Conservation (phyloP, 2,113 vertebrate species). For the Aspidoscelis tigris region DNA sequence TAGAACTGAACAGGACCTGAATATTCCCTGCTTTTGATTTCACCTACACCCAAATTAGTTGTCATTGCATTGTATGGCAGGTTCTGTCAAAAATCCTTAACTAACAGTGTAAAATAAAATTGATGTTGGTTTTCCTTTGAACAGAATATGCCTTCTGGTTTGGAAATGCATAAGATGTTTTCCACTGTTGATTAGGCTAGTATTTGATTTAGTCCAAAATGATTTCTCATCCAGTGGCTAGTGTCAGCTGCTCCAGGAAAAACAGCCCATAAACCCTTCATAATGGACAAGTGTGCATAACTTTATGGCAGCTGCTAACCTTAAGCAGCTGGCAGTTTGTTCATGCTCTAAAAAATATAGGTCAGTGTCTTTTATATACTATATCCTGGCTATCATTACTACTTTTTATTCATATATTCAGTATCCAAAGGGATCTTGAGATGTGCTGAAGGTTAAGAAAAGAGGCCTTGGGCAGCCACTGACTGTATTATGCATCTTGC, state of each 20-base stretch:
- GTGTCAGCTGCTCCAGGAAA: constrained; percentile 20
- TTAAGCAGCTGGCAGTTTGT: constrained; percentile 32
- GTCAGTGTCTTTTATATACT: constrained; percentile 24
- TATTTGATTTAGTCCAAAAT: constrained; percentile 31
- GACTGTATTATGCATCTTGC: constrained; percentile 29
- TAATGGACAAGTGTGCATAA: constrained; percentile 18
- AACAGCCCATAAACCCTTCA: background rate
- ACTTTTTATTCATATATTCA: constrained; percentile 41
- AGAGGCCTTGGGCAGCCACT: constrained; percentile 15
- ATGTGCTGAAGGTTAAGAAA: constrained; percentile 33
- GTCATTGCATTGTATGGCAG: background rate
- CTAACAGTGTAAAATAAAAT: background rate
- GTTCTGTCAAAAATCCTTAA: background rate
- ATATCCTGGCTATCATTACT: background rate
- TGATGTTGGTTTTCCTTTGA: background rate
- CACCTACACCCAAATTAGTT: background rate
- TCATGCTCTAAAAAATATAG: constrained; percentile 36
- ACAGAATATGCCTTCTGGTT: background rate
- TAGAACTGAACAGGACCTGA: too few species aligned
- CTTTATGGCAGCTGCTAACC: constrained; percentile 27
- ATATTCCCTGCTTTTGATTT: too few species aligned
- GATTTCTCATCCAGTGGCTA: constrained; percentile 7
- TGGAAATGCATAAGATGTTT: constrained; percentile 7
- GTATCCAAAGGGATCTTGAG: constrained; percentile 32
- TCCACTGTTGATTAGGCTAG: constrained; percentile 7